Percentiles rank a stretch among this genome's conserved stretches.
Conservation (phyloP, 2,113 vertebrate species). For the Brachionichthys hirsutus region DNA sequence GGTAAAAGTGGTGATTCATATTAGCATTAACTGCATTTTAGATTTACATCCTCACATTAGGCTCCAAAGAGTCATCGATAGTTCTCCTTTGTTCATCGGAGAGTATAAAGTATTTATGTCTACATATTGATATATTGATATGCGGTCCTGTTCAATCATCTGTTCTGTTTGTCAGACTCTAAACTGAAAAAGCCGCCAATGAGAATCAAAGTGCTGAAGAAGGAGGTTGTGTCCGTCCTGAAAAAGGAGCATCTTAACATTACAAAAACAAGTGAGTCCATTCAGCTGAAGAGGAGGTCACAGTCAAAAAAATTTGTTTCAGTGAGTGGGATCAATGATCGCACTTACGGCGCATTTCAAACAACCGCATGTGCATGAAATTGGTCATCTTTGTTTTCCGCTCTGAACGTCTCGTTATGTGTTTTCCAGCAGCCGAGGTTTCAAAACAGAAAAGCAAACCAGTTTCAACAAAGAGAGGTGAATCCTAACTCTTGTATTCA, state of each 20-base stretch:
- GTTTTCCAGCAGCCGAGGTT: conserved; percentile 35
- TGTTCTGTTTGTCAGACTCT: conserved; percentile 36
- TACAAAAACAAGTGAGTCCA: conserved; percentile 43
- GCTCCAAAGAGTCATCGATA: too few relatives aligned
- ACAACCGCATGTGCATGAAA: conserved; percentile 27
- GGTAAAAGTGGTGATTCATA: conserved; percentile 5
- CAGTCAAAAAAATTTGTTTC: background rate
- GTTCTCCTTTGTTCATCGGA: too few relatives aligned
- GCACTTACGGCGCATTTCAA: too few relatives aligned
- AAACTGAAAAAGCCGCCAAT: conserved; percentile 12
- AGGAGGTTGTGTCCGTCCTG: conserved; percentile 24
- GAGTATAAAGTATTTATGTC: too few relatives aligned
- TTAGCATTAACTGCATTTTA: too few relatives aligned
- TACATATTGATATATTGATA: too few relatives aligned
- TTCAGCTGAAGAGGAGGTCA: background rate
- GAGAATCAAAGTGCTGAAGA: conserved; percentile 31
- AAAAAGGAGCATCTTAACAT: conserved; percentile 63
- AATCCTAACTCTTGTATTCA: background rate
- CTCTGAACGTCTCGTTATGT: background rate
- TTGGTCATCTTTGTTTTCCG: background rate
- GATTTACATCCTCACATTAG: too few relatives aligned
- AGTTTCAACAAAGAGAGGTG: conserved; percentile 42
- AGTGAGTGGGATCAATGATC: conserved; percentile 45
- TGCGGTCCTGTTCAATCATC: background rate
- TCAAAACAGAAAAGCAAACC: conserved; percentile 42